A percentile compares a stretch with the other conserved stretches of the same genome.
These are phyloP conservation scores for Zonitis immaculata DNA, from an alignment of 2,888 invertebrate genomes.

Conservation along the genomic window DNA sequence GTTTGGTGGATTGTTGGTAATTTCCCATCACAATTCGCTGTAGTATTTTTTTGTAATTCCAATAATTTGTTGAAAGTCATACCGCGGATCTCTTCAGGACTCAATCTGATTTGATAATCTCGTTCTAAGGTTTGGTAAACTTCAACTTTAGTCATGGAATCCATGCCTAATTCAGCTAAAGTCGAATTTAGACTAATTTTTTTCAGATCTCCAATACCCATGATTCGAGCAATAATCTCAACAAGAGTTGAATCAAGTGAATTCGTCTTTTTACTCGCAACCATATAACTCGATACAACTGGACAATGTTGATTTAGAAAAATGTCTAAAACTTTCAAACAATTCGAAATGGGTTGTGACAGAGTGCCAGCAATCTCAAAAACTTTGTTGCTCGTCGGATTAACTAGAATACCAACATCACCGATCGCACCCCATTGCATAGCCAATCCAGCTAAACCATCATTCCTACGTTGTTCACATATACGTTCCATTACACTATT, in stretches of 20 bases:
- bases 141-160: slow-evolving; percentile 98
- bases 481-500: slow-evolving; percentile 98
- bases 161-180: slow-evolving; percentile 94
- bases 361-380: slow-evolving; percentile 92
- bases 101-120: too few relatives aligned
- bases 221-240: slow-evolving; percentile 83
- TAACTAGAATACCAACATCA: slow-evolving; percentile 93
- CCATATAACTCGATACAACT: slow-evolving; percentile 76
- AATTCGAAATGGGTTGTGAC: slow-evolving; percentile 94
- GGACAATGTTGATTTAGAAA: slow-evolving; percentile 88
- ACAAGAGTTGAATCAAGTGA: slow-evolving; percentile 69
- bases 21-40: too few relatives aligned
- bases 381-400: slow-evolving; percentile 84
- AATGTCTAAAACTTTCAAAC: slow-evolving; percentile 79
- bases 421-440: slow-evolving; percentile 99
- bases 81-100: too few relatives aligned
- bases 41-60: too few relatives aligned
- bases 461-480: slow-evolving; percentile 76
- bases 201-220: slow-evolving; percentile 90
- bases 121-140: slow-evolving; percentile 94
- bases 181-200: too few relatives aligned
- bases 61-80: too few relatives aligned
- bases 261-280: too few relatives aligned
- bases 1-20: too few relatives aligned
- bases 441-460: slow-evolving; percentile 79